Conservation (phyloP, 2,113 vertebrate species). For the Eptesicus fuscus region DNA sequence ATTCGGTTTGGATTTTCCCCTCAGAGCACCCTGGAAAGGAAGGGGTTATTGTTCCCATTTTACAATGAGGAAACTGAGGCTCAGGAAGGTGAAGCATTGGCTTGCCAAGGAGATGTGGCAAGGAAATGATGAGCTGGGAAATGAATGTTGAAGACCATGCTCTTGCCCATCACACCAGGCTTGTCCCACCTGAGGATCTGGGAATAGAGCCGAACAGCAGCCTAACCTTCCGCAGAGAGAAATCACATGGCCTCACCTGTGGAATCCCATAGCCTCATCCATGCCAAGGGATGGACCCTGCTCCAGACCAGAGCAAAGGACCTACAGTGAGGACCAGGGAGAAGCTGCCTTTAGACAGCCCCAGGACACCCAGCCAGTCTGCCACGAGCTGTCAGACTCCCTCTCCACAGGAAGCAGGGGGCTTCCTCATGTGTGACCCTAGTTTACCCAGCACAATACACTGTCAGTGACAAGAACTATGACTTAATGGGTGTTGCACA, state of each 20-base stretch:
- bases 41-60: neutral
- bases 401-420: neutral
- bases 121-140: neutral
- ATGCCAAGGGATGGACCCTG: fast-evolving
- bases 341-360: neutral
- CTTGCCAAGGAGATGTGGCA: neutral
- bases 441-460: neutral
- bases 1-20: neutral
- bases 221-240: neutral
- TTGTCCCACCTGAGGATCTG: neutral
- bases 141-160: neutral
- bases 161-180: neutral
- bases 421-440: neutral
- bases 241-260: neutral
- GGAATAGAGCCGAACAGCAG: neutral
- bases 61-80: neutral
- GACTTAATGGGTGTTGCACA: fast-evolving
- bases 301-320: neutral
- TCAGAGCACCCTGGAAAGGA: neutral
- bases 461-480: neutral
- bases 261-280: too few species aligned
- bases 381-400: neutral
- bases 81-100: neutral
- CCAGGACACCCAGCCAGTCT: neutral
- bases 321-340: neutral